Evolutionary conservation across 2,113 vertebrate genomes (phyloP).

Genomic region (Phalacrocorax pelagicus): DNA sequence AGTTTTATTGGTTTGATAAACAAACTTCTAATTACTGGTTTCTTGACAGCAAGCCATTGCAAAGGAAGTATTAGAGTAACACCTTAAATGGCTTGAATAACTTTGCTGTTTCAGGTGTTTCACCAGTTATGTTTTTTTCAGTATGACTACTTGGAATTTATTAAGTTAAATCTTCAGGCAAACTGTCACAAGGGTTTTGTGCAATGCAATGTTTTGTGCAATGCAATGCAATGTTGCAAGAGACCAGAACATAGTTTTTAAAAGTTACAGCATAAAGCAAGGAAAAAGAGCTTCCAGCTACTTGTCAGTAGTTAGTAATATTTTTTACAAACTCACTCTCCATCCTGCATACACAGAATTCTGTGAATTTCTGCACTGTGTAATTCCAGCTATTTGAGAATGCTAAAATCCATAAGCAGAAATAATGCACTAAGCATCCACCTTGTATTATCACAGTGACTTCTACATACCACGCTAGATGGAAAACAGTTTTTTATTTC

Average conservation of each 20-base stretch:
- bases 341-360: background rate
- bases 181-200: background rate
- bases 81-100: background rate
- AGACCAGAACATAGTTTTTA: background rate
- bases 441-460: background rate
- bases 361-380: background rate
- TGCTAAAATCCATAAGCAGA: background rate
- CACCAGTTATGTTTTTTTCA: background rate
- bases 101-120: background rate
- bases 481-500: slow-evolving; percentile 68
- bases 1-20: background rate
- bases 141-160: background rate
- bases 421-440: background rate
- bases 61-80: background rate
- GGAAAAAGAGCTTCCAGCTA: background rate
- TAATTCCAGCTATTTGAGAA: background rate
- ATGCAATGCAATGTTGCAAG: background rate
- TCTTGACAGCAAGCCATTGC: background rate
- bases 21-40: background rate
- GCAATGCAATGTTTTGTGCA: background rate
- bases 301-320: background rate
- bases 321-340: background rate
- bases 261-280: background rate
- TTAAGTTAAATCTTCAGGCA: background rate
- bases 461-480: slow-evolving; percentile 64